phyloP scores from a whole-genome alignment of 2,888 invertebrate species.

The Agrochola litura region DNA sequence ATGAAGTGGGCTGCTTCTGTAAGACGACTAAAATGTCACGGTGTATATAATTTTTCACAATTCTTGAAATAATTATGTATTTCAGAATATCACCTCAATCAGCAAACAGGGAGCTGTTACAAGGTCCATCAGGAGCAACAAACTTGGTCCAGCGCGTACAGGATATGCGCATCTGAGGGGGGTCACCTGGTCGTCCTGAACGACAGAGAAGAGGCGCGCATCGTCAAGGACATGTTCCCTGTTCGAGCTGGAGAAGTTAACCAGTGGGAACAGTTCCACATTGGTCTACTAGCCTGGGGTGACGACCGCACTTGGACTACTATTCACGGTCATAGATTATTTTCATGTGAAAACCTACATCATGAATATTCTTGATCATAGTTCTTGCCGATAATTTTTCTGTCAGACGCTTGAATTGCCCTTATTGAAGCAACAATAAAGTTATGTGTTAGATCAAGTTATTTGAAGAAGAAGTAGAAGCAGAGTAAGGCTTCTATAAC shows the following conservation, averaged over 20 bases:
- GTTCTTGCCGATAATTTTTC: neutral
- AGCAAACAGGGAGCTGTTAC: slow-evolving; percentile 46
- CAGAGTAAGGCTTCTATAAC: neutral
- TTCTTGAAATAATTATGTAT: neutral
- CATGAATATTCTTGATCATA: neutral
- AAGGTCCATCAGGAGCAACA: slow-evolving; percentile 22
- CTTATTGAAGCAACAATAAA: neutral
- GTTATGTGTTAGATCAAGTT: neutral
- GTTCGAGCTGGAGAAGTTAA: neutral
- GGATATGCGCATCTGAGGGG: slow-evolving; percentile 40
- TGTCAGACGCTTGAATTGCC: neutral
- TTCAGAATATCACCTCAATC: slow-evolving; percentile 37
- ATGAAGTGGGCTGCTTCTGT: too few species aligned
- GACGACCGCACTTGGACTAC: slow-evolving; percentile 20
- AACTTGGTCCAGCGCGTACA: slow-evolving; percentile 34
- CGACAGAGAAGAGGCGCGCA: slow-evolving; percentile 32
- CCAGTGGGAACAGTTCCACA: neutral
- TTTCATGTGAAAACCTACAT: neutral
- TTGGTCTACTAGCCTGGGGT: slow-evolving; percentile 33
- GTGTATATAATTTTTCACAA: too few species aligned
- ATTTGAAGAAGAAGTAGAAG: neutral
- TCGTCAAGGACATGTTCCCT: slow-evolving; percentile 37
- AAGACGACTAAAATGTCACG: too few species aligned
- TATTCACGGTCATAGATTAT: slow-evolving; percentile 22
- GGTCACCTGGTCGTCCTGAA: slow-evolving; percentile 48